Conservation (phyloP, 2,113 vertebrate genomes). For the Dipodomys ordii region DNA sequence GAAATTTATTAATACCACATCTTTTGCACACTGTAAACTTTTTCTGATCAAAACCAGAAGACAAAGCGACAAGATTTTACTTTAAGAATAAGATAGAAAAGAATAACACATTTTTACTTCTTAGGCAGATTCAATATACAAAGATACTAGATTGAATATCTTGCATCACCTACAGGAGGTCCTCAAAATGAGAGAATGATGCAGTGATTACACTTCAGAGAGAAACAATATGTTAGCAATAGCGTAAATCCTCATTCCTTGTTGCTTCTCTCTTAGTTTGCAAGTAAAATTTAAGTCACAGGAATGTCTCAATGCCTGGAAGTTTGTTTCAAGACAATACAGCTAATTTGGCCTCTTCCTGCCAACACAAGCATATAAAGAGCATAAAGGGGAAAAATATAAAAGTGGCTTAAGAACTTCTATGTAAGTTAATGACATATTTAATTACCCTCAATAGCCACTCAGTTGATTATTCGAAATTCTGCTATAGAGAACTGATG, state of each 20-base stretch:
- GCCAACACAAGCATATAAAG: not conserved
- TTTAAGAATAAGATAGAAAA: not conserved
- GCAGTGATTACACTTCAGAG: constrained; percentile 4
- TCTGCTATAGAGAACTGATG: not conserved
- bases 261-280: not conserved
- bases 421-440: constrained; percentile 52
- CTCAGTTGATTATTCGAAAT: not conserved
- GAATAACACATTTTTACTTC: not conserved
- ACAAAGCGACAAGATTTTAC: not conserved
- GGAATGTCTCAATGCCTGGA: constrained; percentile 7
- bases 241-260: constrained; percentile 15
- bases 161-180: constrained; percentile 3
- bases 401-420: not conserved
- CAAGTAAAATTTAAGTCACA: constrained; percentile 36
- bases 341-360: constrained; percentile 52
- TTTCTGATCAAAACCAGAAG: not conserved
- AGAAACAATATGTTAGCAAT: constrained; percentile 18
- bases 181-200: constrained; percentile 35
- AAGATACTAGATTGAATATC: constrained; percentile 22
- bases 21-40: not conserved
- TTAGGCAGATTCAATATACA: constrained; percentile 22
- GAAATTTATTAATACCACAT: not conserved
- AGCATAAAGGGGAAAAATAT: not conserved
- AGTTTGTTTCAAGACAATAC: constrained; percentile 43
- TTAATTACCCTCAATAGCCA: not conserved